Evolutionary conservation across 2,113 vertebrate species (phyloP), one percentile per base, ranked within the genome.

Genomic region (Toxostoma redivivum): DNA sequence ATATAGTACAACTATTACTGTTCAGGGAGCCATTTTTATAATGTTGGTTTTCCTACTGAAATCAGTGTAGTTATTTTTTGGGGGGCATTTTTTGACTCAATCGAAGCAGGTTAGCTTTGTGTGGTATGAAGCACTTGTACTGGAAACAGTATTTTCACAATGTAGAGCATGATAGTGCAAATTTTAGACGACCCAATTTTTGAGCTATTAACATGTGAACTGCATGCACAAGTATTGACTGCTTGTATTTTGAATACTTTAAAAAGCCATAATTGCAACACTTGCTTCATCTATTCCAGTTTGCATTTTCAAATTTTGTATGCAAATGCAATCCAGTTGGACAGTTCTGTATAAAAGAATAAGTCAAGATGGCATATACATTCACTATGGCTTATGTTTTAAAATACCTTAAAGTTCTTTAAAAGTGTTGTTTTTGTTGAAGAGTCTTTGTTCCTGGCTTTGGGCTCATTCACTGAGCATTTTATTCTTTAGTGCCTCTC

Each of bases 131-230:
- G 22, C 37, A 72, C 48, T 74, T 76, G 40, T 25, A 42, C 76
- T 42, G 37, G 70, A 74, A 86, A 78, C 3, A 48, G 7, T 51
- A 40, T 78, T 82, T 84, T 12, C 78, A 85, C 22, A 80, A 37
- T 0, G 0, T 30, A 19, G 4, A 69, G 48, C 35, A 30, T 0
- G 0, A 33, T 64, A 13, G 2, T 69, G 20, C 50, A 94, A 84
- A 76, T 51, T 90, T 71, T 77, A 53, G 23, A 73, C 11, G 25
- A 28, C 31, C 24, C 15, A 25, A n/a, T 72, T 81, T 78, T 82
- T 82, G 1, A 83, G 50, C 50, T 69, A 31, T 72, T 47, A 40
- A 30, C 5, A 16, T 38, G 21, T 48, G 35, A 85, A 89, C 37
- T 60, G 19, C 44, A 45, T 47, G 31, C 15, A 76, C 24, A 80